Evolutionary conservation across 1,140 invertebrate genomes (phyloP).

Genomic region (Tribolium madens): DNA sequence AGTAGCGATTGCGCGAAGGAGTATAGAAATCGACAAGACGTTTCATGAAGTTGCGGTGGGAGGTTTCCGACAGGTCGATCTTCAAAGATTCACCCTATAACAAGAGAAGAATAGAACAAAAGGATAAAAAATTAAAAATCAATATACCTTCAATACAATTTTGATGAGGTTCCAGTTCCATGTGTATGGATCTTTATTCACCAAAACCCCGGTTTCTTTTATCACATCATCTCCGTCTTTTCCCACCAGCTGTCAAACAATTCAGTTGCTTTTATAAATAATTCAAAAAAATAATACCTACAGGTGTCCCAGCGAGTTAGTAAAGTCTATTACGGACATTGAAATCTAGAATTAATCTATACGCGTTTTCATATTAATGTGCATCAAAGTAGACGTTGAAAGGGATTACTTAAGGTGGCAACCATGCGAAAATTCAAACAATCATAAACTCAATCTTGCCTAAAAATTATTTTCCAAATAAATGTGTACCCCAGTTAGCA

Average conservation of each 20-base stretch:
- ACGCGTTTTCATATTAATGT: too few species aligned
- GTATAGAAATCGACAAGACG: slow-evolving; percentile 88
- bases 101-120: background rate
- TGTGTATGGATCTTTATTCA: slow-evolving; percentile 75
- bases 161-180: slow-evolving; percentile 91
- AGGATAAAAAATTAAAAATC: background rate
- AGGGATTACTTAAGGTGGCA: too few species aligned
- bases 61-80: slow-evolving; percentile 78
- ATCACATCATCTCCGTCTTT: slow-evolving; percentile 76
- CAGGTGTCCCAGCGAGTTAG: too few species aligned
- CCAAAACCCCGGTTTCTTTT: slow-evolving; percentile 80
- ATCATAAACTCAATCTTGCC: too few species aligned
- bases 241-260: slow-evolving; percentile 64
- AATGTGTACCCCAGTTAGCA: too few species aligned
- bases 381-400: too few species aligned
- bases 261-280: background rate
- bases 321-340: too few species aligned
- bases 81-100: slow-evolving; percentile 48
- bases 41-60: slow-evolving; percentile 82
- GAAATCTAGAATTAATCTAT: too few species aligned
- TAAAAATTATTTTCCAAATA: too few species aligned
- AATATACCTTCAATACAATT: slow-evolving; percentile 79
- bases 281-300: too few species aligned
- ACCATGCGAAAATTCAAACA: too few species aligned
- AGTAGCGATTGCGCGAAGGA: slow-evolving; percentile 89